These are phyloP conservation scores for Phrynosoma platyrhinos DNA, from an alignment of 2,113 vertebrate species.

Conservation along the genomic window DNA sequence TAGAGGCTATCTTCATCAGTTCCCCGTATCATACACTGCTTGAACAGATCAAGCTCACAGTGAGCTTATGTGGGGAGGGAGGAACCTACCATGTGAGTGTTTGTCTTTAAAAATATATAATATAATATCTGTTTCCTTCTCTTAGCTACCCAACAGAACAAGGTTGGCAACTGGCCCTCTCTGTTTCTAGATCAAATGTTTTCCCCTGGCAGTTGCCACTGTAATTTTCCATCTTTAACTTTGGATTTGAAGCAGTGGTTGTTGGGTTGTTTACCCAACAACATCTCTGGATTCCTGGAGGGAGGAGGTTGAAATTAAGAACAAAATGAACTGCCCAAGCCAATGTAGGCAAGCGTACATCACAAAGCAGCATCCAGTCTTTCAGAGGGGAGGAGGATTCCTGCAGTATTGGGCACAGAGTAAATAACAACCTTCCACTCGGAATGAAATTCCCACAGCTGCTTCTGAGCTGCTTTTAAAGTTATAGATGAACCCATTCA, in stretches of 20 bases:
- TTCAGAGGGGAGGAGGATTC: background rate
- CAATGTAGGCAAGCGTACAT: background rate
- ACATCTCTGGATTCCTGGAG: slow-evolving; percentile 10
- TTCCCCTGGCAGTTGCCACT: slow-evolving; percentile 38
- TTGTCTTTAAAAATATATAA: background rate
- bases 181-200: slow-evolving; percentile 34
- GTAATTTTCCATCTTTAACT: slow-evolving; percentile 53
- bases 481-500: background rate
- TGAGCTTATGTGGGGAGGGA: background rate
- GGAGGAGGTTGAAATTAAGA: background rate
- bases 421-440: background rate
- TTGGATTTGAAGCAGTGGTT: slow-evolving; percentile 22
- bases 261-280: slow-evolving; percentile 25
- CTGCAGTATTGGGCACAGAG: background rate
- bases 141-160: background rate
- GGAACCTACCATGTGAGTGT: background rate
- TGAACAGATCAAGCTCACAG: background rate
- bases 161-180: background rate
- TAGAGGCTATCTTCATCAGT: background rate
- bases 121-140: background rate
- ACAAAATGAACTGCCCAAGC: slow-evolving; percentile 11
- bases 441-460: background rate
- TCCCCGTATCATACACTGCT: no score
- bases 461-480: background rate
- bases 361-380: background rate